Conservation (phyloP, 2,888 invertebrate genomes). For the Thecocarcelia acutangulata region DNA sequence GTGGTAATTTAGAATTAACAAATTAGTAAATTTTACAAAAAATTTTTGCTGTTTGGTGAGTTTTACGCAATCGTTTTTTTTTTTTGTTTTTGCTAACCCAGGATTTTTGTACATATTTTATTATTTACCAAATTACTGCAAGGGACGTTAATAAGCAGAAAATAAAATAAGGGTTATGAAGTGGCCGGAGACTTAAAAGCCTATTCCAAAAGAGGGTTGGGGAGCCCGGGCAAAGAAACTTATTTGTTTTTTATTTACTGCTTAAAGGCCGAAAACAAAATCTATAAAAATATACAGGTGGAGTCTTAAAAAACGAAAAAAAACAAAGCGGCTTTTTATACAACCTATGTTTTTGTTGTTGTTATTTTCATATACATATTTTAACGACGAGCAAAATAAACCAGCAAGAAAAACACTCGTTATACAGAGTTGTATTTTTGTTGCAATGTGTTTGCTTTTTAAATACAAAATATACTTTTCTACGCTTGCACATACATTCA, state of each 20-base stretch:
- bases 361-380: conserved; percentile 44
- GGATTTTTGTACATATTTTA: conserved; percentile 47
- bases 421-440: conserved; percentile 61
- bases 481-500: conserved; percentile 62
- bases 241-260: conserved; percentile 58
- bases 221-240: conserved; percentile 34
- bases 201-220: conserved; percentile 28
- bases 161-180: conserved; percentile 1
- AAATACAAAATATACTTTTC: conserved; percentile 25
- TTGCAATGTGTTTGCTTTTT: conserved; percentile 4
- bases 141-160: conserved; percentile 30
- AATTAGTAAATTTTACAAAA: conserved; percentile 13
- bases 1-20: conserved; percentile 12
- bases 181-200: conserved; percentile 26
- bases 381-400: conserved; percentile 64
- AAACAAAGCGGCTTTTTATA: conserved; percentile 78
- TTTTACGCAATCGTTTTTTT: conserved; percentile 64
- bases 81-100: conserved; percentile 45
- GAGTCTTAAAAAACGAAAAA: conserved; percentile 66
- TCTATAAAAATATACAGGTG: conserved; percentile 66
- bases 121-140: conserved; percentile 46
- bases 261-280: conserved; percentile 59
- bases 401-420: conserved; percentile 60
- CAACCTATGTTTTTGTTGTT: conserved; percentile 59
- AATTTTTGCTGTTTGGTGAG: conserved; percentile 42